phyloP scores from a whole-genome alignment of 2,113 vertebrate species.

The Parus major region DNA sequence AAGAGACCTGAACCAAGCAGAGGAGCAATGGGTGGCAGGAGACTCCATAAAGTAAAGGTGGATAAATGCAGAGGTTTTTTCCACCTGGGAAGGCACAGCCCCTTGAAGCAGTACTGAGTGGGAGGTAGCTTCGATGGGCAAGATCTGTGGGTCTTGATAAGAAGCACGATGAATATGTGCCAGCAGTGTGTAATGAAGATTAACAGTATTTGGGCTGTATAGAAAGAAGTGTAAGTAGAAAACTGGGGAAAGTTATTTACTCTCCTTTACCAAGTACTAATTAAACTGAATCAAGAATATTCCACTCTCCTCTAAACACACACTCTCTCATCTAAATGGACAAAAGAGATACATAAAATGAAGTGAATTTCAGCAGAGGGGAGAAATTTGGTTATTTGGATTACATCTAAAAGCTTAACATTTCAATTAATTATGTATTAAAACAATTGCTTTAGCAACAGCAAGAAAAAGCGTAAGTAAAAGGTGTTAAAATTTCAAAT shows the following conservation, averaged over 20 bases:
- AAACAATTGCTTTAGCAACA: neutral
- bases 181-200: neutral
- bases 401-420: neutral
- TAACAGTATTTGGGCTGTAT: neutral
- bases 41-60: neutral
- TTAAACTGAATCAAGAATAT: neutral
- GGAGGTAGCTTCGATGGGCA: neutral
- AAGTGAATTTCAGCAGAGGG: neutral
- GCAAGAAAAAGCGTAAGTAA: neutral
- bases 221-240: neutral
- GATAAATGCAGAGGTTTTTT: neutral
- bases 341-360: neutral
- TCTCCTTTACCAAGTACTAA: neutral
- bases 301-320: neutral
- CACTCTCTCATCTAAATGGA: rapidly evolving
- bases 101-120: neutral
- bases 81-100: neutral
- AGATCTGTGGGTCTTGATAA: neutral
- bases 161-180: neutral
- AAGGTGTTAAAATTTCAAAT: neutral
- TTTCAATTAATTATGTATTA: neutral
- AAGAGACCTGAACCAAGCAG: neutral
- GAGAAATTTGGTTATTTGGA: neutral
- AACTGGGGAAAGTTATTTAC: neutral
- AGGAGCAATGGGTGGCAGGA: neutral